Evolutionary conservation across 2,113 vertebrate species (phyloP), one percentile per base, ranked within the genome.

Genomic region (Bombycilla garrulus): DNA sequence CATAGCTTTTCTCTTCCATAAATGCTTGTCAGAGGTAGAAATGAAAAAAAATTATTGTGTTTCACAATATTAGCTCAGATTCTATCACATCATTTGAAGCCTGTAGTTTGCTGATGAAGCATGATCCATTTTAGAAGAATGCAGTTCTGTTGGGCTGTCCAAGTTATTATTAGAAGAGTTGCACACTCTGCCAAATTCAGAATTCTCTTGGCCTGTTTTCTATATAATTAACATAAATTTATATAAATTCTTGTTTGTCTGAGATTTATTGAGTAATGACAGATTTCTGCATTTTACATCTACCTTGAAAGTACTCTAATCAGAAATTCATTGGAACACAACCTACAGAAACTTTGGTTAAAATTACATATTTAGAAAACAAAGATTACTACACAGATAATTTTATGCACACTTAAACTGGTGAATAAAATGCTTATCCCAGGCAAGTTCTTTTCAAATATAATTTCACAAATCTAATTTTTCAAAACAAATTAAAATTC

Each of bases 151-250:
- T 57, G 65, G 56, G 67, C 0, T 0, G 5, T 64, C 51, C 58
- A 73, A 78, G 36, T 5, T 74, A n/a, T 89, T 64, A 44, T 13
- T 56, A 57, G n/a, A 56, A 87, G 22, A 76, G 24, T 17, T 79
- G 36, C 19, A 51, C 9, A 16, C 7, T 23, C 38, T 60, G 33
- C 15, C 56, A 85, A 90, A 79, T 67, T 81, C 21, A 81, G 11
- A 86, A 74, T 60, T 72, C 5, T 87, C 25, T 81, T 91, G 78
- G 36, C 29, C 25, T 47, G 16, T 74, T 74, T 93, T 81, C 40
- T 60, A 15, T 56, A 67, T 26, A 87, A 65, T 71, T 81, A 67
- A 60, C 31, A 71, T 48, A 74, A 13, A 67, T 95, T 87, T 87
- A 13, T 81, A 74, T 66, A 14, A 71, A 21, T 66, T 74, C 15